These are phyloP conservation scores for Gymnothorax javanicus DNA, from an alignment of 2,797 vertebrate genomes.

Conservation along the genomic window DNA sequence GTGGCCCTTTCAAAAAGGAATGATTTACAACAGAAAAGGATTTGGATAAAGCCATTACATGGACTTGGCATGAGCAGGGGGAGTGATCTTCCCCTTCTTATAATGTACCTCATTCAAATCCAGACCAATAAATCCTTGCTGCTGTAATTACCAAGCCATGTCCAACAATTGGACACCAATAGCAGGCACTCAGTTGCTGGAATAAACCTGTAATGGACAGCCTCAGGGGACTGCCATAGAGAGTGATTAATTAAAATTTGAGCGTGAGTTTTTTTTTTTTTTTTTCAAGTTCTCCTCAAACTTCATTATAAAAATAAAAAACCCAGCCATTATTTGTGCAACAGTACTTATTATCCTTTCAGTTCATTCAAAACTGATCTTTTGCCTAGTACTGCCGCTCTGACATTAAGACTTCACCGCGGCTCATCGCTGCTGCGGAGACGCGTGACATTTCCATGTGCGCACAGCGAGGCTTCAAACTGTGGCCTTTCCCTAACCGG, in stretches of 20 bases:
- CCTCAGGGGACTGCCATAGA: conserved; percentile 78
- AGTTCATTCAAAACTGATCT: conserved; percentile 81
- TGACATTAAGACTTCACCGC: conserved; percentile 69
- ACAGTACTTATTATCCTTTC: conserved; percentile 85
- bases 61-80: conserved; percentile 42
- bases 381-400: conserved; percentile 72
- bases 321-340: conserved; percentile 69
- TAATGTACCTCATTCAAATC: conserved; percentile 59
- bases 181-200: conserved; percentile 64
- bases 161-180: conserved; percentile 63
- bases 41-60: conserved; percentile 55
- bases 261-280: conserved; percentile 65
- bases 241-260: conserved; percentile 90
- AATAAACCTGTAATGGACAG: conserved; percentile 73
- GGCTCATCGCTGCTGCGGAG: conserved; percentile 40
- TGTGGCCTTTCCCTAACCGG: conserved; percentile 52
- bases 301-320: conserved; percentile 77
- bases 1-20: conserved; percentile 33
- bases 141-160: conserved; percentile 68
- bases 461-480: conserved; percentile 64
- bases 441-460: conserved; percentile 73
- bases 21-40: conserved; percentile 41
- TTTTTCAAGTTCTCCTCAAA: conserved; percentile 67
- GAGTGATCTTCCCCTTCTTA: conserved; percentile 60
- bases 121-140: conserved; percentile 68